These are phyloP conservation scores for Progne subis DNA, from an alignment of 2,113 vertebrate species.

Conservation along the genomic window DNA sequence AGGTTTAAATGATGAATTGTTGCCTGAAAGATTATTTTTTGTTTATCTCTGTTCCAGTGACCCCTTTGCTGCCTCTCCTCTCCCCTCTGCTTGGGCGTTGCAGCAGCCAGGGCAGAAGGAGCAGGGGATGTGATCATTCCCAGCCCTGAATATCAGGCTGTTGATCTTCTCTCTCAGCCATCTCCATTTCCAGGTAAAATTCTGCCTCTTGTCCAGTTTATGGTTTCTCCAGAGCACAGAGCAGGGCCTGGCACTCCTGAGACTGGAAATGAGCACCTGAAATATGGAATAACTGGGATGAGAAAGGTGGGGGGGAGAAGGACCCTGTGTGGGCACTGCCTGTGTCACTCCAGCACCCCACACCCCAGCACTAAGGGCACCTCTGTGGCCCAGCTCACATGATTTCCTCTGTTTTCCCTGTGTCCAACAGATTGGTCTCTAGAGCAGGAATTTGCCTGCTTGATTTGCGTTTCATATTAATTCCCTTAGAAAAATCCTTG, in stretches of 20 bases:
- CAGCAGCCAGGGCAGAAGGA: background rate
- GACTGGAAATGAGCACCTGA: background rate
- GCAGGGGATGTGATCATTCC: background rate
- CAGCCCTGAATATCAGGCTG: background rate
- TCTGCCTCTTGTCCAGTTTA: background rate
- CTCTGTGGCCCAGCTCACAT: background rate
- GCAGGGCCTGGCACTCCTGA: background rate
- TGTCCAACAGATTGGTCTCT: background rate
- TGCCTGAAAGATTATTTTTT: conserved; percentile 50
- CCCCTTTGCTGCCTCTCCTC: background rate
- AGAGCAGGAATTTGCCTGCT: background rate
- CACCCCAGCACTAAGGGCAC: background rate
- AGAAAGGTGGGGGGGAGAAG: background rate
- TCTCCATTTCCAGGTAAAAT: background rate
- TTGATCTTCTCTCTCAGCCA: background rate
- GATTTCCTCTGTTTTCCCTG: background rate
- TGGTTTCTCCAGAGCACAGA: background rate
- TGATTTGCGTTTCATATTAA: background rate
- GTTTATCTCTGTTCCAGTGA: conserved; percentile 44
- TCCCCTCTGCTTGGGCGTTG: accelerated
- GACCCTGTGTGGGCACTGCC: background rate
- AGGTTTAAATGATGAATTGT: conserved; percentile 52
- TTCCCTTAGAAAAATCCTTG: background rate
- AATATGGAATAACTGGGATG: background rate
- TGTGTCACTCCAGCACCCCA: accelerated